Percentiles rank a stretch among this genome's conserved stretches.
phyloP scores from a whole-genome alignment of 2,888 invertebrate species.

The Nemotelus pantherinus region DNA sequence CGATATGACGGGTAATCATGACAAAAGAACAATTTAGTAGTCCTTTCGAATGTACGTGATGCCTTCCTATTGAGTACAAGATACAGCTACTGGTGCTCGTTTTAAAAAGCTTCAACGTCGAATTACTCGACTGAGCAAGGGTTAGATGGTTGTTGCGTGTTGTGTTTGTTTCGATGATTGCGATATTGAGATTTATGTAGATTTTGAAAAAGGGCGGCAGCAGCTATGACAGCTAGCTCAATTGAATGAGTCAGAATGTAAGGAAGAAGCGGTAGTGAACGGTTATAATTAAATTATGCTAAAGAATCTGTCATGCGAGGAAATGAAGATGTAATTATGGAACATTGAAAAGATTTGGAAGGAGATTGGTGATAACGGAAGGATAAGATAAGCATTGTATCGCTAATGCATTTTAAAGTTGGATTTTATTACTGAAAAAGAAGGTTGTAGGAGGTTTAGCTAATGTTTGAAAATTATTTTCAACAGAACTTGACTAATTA shows the following conservation, averaged over 20 bases:
- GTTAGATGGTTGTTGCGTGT: neutral
- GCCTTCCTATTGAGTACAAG: too few species aligned
- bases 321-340: conserved; percentile 27
- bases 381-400: too few species aligned
- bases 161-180: conserved; percentile 10
- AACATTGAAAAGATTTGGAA: neutral
- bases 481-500: too few species aligned
- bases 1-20: neutral
- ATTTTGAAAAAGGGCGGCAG: neutral
- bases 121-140: neutral
- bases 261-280: too few species aligned
- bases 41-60: conserved; percentile 12
- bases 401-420: too few species aligned
- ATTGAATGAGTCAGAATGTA: too few species aligned
- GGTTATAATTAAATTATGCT: conserved; percentile 13
- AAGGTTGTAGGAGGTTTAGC: too few species aligned
- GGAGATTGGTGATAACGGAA: too few species aligned
- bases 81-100: too few species aligned
- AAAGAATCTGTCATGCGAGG: conserved; percentile 23
- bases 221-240: neutral
- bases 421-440: too few species aligned
- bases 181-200: conserved; percentile 24
- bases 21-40: neutral
- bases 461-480: too few species aligned
- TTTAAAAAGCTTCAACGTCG: neutral